Percentiles rank a stretch among this genome's conserved stretches.
Conservation (phyloP, 2,888 invertebrate species). For the Synergus gifuensis region DNA sequence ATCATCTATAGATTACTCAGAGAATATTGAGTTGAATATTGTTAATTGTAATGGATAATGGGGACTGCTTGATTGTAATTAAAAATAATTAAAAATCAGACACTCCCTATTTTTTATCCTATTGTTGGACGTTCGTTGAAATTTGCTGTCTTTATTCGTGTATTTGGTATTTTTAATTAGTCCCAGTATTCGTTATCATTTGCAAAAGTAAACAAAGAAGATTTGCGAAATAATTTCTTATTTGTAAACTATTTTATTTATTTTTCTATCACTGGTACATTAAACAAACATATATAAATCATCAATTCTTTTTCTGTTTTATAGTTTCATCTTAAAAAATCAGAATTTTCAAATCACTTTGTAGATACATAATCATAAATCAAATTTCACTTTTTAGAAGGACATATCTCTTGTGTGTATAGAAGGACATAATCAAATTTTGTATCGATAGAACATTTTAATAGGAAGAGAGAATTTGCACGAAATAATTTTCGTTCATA, state of each 20-base stretch:
- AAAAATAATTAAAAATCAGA: neutral
- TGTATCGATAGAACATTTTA: slow-evolving; percentile 47
- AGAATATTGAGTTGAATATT: slow-evolving; percentile 3
- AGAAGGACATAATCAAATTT: slow-evolving; percentile 57
- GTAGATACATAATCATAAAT: neutral
- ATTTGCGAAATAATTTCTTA: slow-evolving; percentile 19
- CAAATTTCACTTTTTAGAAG: slow-evolving; percentile 15
- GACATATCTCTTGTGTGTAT: slow-evolving; percentile 54
- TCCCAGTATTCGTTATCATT: no score
- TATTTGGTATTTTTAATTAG: slow-evolving; percentile 3
- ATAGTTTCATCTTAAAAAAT: neutral
- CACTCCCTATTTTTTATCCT: neutral
- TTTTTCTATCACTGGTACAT: neutral
- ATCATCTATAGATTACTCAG: neutral
- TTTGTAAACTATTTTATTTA: slow-evolving; percentile 39
- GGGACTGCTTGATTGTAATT: neutral
- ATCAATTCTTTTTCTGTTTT: neutral
- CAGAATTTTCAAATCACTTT: neutral
- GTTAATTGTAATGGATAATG: neutral
- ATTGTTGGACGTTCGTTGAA: slow-evolving; percentile 6
- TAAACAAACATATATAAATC: neutral
- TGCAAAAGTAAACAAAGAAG: neutral
- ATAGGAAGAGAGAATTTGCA: slow-evolving; percentile 13
- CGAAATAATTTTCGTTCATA: slow-evolving; percentile 31
- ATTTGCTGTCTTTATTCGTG: slow-evolving; percentile 19